A percentile compares a stretch with the other conserved stretches of the same genome.
Evolutionary conservation across 2,888 invertebrate genomes (phyloP).

Genomic region (Brachycybe producta): DNA sequence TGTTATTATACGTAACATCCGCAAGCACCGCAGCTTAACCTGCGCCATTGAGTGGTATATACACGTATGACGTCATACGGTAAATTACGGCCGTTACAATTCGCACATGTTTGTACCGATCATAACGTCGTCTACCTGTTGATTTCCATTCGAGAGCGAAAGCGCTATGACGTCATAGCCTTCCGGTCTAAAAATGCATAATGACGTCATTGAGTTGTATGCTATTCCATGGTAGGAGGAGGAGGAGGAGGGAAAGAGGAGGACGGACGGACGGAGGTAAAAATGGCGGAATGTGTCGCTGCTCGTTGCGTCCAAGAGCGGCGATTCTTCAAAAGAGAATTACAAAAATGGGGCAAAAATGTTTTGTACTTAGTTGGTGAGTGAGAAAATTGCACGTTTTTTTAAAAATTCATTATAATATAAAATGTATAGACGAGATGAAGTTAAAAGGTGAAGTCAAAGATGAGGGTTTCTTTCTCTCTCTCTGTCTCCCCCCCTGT

Average conservation of each 20-base stretch:
- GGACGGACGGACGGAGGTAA: no score
- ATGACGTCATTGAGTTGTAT: conserved; percentile 6
- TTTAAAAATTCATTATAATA: neutral
- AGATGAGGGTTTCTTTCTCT: no score
- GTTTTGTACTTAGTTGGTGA: conserved; percentile 25
- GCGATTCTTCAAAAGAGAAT: conserved; percentile 32
- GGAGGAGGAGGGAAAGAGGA: no score
- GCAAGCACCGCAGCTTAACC: no score
- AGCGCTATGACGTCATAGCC: neutral
- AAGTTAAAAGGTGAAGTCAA: no score
- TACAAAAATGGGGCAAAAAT: conserved; percentile 35
- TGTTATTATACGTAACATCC: no score
- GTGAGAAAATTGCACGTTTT: neutral
- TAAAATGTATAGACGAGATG: neutral
- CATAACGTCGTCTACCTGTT: no score
- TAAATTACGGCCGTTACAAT: no score
- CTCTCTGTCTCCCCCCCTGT: neutral
- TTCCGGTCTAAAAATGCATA: neutral
- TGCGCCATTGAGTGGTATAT: no score
- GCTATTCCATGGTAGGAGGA: no score
- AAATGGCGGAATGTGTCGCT: conserved; percentile 22
- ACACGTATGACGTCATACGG: no score
- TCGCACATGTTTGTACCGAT: no score
- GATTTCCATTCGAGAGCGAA: conserved; percentile 5
- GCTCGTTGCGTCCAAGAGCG: conserved; percentile 22